These are phyloP conservation scores for Syrmaticus mikado DNA, from an alignment of 2,113 vertebrate genomes.

Conservation along the genomic window DNA sequence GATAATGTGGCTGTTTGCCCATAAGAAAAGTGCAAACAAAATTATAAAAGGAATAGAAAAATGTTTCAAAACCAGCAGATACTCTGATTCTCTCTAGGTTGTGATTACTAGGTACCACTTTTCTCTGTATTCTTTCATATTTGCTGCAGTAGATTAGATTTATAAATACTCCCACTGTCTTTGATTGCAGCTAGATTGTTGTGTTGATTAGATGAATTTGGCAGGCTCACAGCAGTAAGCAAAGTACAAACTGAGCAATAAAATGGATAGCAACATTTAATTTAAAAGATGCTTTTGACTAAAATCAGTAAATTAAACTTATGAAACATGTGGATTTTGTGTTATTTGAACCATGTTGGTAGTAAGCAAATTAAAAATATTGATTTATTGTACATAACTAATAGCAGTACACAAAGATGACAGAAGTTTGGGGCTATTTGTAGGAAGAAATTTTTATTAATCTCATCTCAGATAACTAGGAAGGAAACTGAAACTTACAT, in stretches of 20 bases:
- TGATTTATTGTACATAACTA: background rate
- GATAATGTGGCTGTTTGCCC: background rate
- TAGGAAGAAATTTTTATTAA: background rate
- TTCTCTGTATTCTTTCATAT: slow-evolving; percentile 56
- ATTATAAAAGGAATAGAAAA: background rate
- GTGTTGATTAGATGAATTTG: slow-evolving; percentile 22
- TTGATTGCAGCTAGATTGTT: slow-evolving; percentile 55
- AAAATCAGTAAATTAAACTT: slow-evolving; percentile 51
- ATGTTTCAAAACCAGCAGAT: background rate
- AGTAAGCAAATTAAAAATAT: background rate
- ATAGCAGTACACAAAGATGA: background rate
- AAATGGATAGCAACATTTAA: slow-evolving; percentile 45
- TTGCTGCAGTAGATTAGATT: slow-evolving; percentile 45
- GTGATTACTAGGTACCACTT: background rate
- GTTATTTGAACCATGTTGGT: background rate
- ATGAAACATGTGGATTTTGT: background rate
- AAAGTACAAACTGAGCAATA: slow-evolving; percentile 21
- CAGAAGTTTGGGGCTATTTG: background rate
- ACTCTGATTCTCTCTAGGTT: background rate
- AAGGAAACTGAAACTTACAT: background rate
- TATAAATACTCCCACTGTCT: slow-evolving; percentile 59
- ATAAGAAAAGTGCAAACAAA: background rate
- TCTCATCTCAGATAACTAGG: background rate
- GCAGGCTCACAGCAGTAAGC: background rate
- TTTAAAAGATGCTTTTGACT: slow-evolving; percentile 52